These are phyloP conservation scores for Ptilonorhynchus violaceus DNA, from an alignment of 2,113 vertebrate genomes.

Conservation along the genomic window DNA sequence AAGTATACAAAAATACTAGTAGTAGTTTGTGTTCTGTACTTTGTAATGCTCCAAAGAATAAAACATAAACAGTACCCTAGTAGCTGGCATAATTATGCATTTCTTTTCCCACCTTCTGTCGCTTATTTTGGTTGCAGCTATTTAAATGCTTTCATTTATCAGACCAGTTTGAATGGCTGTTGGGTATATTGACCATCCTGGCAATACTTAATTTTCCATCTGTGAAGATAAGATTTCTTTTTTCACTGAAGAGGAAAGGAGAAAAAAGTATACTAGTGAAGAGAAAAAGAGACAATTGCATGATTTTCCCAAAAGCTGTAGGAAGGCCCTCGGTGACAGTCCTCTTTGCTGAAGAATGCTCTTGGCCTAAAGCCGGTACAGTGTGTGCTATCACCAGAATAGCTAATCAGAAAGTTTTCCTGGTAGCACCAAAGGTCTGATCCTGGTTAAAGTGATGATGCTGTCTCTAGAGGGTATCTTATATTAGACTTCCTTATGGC, in stretches of 20 bases:
- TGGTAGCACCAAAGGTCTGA: neutral
- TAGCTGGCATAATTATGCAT: constrained; percentile 27
- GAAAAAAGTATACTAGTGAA: neutral
- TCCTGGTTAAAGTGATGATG: neutral
- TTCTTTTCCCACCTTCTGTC: constrained; percentile 58
- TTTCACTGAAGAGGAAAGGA: neutral
- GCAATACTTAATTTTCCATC: constrained; percentile 53
- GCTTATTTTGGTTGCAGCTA: constrained; percentile 44
- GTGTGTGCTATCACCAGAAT: neutral
- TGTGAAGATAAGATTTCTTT: constrained; percentile 28
- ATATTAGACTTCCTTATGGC: neutral
- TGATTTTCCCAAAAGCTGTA: neutral
- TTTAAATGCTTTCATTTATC: constrained; percentile 57
- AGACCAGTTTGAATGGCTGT: constrained; percentile 52
- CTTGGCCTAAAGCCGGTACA: neutral
- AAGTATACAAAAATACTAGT: neutral
- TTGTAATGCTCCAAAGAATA: neutral
- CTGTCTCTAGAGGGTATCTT: neutral
- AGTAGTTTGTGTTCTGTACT: constrained; percentile 1
- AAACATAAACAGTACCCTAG: neutral
- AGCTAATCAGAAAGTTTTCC: neutral
- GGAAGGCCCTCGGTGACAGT: neutral
- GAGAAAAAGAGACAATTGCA: neutral
- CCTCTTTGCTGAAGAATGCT: neutral
- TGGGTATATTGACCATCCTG: constrained; percentile 53